These are phyloP conservation scores for Papilio dardanus DNA, from an alignment of 1,140 invertebrate species.

Conservation along the genomic window DNA sequence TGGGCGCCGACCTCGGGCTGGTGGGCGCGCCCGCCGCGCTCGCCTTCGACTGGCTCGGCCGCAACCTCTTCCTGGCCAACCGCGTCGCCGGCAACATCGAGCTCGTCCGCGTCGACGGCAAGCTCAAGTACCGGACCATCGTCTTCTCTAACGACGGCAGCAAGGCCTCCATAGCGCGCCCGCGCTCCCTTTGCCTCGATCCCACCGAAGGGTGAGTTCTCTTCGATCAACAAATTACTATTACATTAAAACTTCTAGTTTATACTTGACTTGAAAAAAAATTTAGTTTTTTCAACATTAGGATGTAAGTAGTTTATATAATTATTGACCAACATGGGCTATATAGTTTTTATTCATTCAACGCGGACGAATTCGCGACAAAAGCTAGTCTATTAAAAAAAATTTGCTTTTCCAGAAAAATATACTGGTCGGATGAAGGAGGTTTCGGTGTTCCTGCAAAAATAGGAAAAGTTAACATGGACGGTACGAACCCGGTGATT, in stretches of 20 bases:
- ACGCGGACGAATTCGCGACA: no score
- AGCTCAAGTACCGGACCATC: conserved; percentile 92
- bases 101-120: conserved; percentile 93
- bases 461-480: conserved; percentile 96
- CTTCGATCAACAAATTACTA: no score
- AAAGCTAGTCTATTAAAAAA: no score
- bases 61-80: conserved; percentile 97
- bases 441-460: conserved; percentile 95
- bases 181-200: conserved; percentile 94
- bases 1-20: conserved; percentile 90
- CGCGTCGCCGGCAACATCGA: conserved; percentile 96
- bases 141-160: conserved; percentile 96
- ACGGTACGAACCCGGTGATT: conserved; percentile 91
- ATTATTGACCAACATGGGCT: no score
- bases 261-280: no score
- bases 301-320: no score
- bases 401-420: conserved; percentile 83
- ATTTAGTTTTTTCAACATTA: no score
- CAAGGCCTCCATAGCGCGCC: conserved; percentile 92
- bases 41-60: conserved; percentile 97
- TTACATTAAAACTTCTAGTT: no score
- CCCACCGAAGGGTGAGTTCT: conserved; percentile 91
- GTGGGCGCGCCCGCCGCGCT: conserved; percentile 95
- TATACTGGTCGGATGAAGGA: conserved; percentile 98
- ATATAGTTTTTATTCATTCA: background rate